Evolutionary conservation across 2,113 vertebrate genomes (phyloP), one percentile per base, ranked within the genome.

Genomic region (Peromyscus californicus): DNA sequence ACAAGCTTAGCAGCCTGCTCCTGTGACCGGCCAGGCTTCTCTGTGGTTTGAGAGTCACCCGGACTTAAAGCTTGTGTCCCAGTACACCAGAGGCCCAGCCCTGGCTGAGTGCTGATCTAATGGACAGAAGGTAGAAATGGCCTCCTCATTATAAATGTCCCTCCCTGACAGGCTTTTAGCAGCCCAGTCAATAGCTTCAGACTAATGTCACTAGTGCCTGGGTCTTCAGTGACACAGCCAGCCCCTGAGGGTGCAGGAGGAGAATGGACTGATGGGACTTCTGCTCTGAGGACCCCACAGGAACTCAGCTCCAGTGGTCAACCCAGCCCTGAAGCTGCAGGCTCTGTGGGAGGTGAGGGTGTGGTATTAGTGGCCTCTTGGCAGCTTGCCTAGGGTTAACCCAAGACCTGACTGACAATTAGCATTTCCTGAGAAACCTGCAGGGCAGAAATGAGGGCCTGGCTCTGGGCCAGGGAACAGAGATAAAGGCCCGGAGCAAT

Each of bases 401-500:
- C 16, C 67, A 33, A 93, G 94, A 75, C 93, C 89, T 74, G 79
- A 19, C 84, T 67, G 26, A 36, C 82, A 54, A 16, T 91, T 61
- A 22, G 26, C n/a, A 39, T 67, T 65, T 93, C 42, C 2, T 70
- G 21, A 65, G 89, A 87, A 94, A 72, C 33, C 69, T 61, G 45
- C 31, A 33, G 19, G 12, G 67, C 87, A 90, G 70, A 89, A 93
- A 92, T 29, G 19, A 33, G 75, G 69, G 31, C 91, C 57, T 89
- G 92, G 83, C 92, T 31, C 42, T 48, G 84, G 21, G 87, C 95
- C 90, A 90, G 65, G 80, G n/a, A 39, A 26, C n/a, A 78, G 54
- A 93, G 96, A 94, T 93, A 91, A 89, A 94, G 65, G 85, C 42
- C 59, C 57, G 74, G 89, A 93, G n/a, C n/a, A 48, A 24, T 39